Evolutionary conservation across 2,797 vertebrate genomes (phyloP).

Genomic region (Pseudomugil tenellus): DNA sequence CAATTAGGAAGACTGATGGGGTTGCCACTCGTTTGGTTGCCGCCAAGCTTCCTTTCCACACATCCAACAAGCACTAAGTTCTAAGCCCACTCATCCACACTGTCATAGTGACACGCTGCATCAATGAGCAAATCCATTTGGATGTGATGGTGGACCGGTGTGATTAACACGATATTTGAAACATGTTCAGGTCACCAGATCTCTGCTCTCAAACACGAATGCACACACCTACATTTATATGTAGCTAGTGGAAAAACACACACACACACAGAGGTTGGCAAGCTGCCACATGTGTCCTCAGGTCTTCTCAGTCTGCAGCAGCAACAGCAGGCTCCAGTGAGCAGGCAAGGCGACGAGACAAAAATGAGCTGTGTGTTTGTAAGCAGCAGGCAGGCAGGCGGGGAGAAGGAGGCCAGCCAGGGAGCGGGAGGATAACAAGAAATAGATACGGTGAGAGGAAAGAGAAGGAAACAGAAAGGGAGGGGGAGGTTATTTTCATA

Average conservation of each 20-base stretch:
- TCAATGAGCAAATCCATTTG: conserved; percentile 58
- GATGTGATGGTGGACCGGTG: conserved; percentile 18
- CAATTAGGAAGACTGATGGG: conserved; percentile 60
- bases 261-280: conserved; percentile 67
- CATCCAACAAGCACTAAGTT: conserved; percentile 4
- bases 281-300: conserved; percentile 67
- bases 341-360: conserved; percentile 59
- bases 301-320: conserved; percentile 62
- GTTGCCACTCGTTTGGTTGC: conserved; percentile 28
- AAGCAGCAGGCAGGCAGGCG: conserved; percentile 50
- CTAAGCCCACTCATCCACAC: conserved; percentile 12
- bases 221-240: conserved; percentile 3
- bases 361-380: conserved; percentile 71
- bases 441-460: neutral
- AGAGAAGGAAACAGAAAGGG: neutral
- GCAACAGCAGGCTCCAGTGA: conserved; percentile 58
- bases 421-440: conserved; percentile 21
- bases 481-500: conserved; percentile 58
- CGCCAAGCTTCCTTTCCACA: conserved; percentile 15
- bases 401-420: conserved; percentile 35
- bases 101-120: conserved; percentile 32
- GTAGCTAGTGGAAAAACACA: conserved; percentile 63
- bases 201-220: conserved; percentile 19
- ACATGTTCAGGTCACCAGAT: conserved; percentile 33
- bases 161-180: conserved; percentile 59